These are phyloP conservation scores for Catonia carolina DNA, from an alignment of 2,888 invertebrate species.

Conservation along the genomic window DNA sequence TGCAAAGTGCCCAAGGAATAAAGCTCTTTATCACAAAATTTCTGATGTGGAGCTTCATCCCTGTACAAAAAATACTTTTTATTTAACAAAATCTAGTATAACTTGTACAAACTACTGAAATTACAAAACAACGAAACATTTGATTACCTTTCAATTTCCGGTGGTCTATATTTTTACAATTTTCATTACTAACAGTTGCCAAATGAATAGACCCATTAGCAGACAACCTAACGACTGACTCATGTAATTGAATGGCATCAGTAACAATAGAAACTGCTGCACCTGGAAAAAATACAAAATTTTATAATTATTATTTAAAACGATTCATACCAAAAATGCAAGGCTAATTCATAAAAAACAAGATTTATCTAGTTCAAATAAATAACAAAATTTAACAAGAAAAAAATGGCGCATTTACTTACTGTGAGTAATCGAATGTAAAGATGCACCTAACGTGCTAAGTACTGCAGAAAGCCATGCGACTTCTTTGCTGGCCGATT, in stretches of 20 bases:
- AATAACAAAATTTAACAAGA: too few relatives aligned
- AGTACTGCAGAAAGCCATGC: conserved; percentile 33
- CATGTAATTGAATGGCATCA: conserved; percentile 31
- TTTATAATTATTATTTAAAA: neutral
- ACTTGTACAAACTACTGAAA: too few relatives aligned
- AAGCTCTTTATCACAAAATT: too few relatives aligned
- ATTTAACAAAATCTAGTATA: too few relatives aligned
- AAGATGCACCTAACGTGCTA: conserved; percentile 27
- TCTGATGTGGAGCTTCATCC: too few relatives aligned
- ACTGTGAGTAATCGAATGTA: neutral
- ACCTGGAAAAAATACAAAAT: conserved; percentile 17
- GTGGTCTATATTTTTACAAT: conserved; percentile 25
- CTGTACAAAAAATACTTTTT: too few relatives aligned
- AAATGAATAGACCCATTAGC: conserved; percentile 29
- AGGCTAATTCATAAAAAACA: too few relatives aligned
- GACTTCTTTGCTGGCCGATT: conserved; percentile 30
- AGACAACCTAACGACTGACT: conserved; percentile 31
- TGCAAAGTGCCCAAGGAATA: too few relatives aligned
- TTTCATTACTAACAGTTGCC: conserved; percentile 27
- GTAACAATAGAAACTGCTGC: conserved; percentile 20
- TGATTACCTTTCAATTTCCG: conserved; percentile 31
- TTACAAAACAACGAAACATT: too few relatives aligned
- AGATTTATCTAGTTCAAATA: too few relatives aligned
- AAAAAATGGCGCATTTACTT: neutral
- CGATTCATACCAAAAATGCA: too few relatives aligned